Base-by-base conservation (phyloP, 2,113 vertebrate species). In the Colaptes auratus region DNA sequence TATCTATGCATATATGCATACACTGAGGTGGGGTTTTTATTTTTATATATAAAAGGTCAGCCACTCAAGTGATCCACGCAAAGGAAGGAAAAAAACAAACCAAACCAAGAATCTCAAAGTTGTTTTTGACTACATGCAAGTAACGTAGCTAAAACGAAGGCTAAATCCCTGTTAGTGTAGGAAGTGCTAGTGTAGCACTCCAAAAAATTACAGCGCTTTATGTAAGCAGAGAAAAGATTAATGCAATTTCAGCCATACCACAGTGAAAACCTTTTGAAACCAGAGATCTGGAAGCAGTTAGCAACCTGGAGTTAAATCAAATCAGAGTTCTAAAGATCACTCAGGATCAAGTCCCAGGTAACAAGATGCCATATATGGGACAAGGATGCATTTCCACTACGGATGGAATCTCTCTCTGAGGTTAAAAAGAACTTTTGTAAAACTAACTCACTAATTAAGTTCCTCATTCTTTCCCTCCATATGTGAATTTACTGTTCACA, bases 111-210 rank as follows among this genome's bases (percentile, higher is more conserved):
- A 4, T 30, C 24, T 67, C 4, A n/a, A 56, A 71, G 33, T 21
- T 76, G 27, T 33, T 92, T 89, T 8, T 79, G 64, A 89, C 50
- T 77, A 63, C 75, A 82, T 28, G 31, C 77, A 86, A 94, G 79
- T 86, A 79, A 76, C 66, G 67, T 15, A 82, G 58, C 59, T 86
- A 83, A 92, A 92, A 75, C 67, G 89, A 92, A 89, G 83, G 60
- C 73, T 93, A 89, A 44, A 76, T 87, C 80, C 44, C 72, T 79
- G 24, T 46, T 55, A 73, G 82, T 84, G 84, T 95, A 73, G 92
- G 89, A 92, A 91, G 89, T 92, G 94, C 83, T 81, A 91, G 33
- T 31, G 67, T 65, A 86, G 75, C 15, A 53, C 79, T 88, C 61
- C 59, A 69, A 87, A 91, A 64, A 75, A 84, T 92, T 91, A 59